These are phyloP conservation scores for Lipophrys pholis DNA, from an alignment of 2,113 vertebrate species.

Conservation along the genomic window DNA sequence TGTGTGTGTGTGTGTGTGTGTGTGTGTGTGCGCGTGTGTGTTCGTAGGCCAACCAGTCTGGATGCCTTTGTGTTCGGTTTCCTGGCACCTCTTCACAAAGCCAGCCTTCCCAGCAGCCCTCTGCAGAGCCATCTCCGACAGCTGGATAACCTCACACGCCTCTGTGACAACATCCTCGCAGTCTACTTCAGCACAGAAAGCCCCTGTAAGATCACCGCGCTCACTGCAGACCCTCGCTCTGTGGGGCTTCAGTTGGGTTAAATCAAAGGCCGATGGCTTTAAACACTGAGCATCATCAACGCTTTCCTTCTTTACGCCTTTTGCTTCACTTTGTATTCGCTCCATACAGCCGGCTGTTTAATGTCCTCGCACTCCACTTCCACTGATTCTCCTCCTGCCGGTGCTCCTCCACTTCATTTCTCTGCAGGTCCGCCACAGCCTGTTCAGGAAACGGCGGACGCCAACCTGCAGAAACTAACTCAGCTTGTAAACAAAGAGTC, in stretches of 20 bases:
- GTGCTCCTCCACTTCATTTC: conserved; percentile 57
- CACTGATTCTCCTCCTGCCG: conserved; percentile 35
- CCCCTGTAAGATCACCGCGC: conserved; percentile 80
- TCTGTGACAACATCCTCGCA: conserved; percentile 92
- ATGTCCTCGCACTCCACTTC: conserved; percentile 17
- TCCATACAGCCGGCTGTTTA: conserved; percentile 15
- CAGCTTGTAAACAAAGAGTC: conserved; percentile 99
- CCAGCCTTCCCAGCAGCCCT: conserved; percentile 89
- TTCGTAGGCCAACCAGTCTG: conserved; percentile 91
- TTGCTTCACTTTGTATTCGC: conserved; percentile 21
- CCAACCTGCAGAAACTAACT: conserved; percentile 98
- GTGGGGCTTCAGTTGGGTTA: background rate
- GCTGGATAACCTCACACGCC: conserved; percentile 91
- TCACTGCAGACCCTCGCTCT: background rate
- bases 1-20: conserved; percentile 9
- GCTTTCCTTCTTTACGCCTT: conserved; percentile 16
- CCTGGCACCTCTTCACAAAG: conserved; percentile 93
- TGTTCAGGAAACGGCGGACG: conserved; percentile 92
- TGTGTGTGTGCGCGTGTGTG: conserved; percentile 2
- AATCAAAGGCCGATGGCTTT: background rate
- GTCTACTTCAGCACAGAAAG: conserved; percentile 86
- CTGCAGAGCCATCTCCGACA: conserved; percentile 94
- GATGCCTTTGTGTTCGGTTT: conserved; percentile 98
- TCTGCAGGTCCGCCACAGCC: conserved; percentile 86
- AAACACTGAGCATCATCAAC: conserved; percentile 42